phyloP scores from a whole-genome alignment of 2,797 vertebrate genomes.

The Fundulus diaphanus region DNA sequence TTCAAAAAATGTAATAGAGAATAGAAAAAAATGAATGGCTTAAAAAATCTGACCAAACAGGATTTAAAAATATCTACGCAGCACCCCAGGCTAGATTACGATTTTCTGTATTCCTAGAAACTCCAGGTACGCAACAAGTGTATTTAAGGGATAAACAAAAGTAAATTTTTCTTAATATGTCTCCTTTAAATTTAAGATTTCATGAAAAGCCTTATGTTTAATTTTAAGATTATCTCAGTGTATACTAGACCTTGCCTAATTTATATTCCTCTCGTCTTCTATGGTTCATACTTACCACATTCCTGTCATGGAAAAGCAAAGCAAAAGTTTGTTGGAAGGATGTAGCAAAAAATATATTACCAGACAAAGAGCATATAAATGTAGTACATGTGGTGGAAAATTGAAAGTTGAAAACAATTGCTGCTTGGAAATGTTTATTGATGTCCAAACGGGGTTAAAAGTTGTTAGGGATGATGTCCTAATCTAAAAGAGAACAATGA shows the following conservation, averaged over 20 bases:
- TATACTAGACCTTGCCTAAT: not conserved
- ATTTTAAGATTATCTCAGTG: not conserved
- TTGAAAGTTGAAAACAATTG: not conserved
- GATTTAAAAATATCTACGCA: too few species aligned
- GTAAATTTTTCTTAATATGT: too few species aligned
- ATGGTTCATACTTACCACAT: constrained; percentile 8
- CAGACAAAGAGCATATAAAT: not conserved
- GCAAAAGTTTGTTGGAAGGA: constrained; percentile 9
- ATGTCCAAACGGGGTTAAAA: not conserved
- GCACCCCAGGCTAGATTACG: too few species aligned
- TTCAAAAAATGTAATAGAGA: too few species aligned
- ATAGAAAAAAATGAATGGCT: too few species aligned
- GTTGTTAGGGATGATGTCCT: not conserved
- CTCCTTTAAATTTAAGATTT: not conserved
- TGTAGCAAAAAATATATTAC: not conserved
- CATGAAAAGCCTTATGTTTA: not conserved
- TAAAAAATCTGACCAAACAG: too few species aligned
- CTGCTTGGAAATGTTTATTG: not conserved
- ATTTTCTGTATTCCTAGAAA: too few species aligned
- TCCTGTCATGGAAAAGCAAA: constrained; percentile 28
- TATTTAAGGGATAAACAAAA: too few species aligned
- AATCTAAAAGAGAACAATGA: not conserved
- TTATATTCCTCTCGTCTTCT: constrained; percentile 1
- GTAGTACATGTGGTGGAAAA: not conserved
- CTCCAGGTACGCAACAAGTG: too few species aligned